Evolutionary conservation across 2,797 vertebrate species (phyloP).

Genomic region (Crocidura indochinensis): DNA sequence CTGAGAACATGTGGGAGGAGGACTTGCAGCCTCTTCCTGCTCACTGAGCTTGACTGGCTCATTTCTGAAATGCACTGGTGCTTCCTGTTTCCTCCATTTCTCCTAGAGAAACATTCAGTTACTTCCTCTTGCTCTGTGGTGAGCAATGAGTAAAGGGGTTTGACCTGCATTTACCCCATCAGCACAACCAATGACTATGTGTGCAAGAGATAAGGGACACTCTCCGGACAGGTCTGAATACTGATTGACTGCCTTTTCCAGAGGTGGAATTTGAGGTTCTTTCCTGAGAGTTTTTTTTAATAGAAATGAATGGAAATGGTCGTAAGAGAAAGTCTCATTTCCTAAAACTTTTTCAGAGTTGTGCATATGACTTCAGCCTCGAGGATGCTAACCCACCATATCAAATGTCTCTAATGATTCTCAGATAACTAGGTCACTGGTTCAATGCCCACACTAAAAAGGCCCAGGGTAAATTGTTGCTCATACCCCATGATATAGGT

Average conservation of each 20-base stretch:
- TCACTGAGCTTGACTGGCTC: not conserved
- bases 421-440: too few species aligned
- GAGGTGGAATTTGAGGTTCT: not conserved
- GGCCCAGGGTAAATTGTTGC: too few species aligned
- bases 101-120: not conserved
- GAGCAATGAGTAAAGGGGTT: not conserved
- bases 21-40: not conserved
- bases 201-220: not conserved
- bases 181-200: not conserved
- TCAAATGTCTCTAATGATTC: not conserved
- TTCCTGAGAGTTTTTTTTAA: not conserved
- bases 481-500: too few species aligned
- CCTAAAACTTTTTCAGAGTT: not conserved
- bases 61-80: not conserved
- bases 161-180: not conserved
- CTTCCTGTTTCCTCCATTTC: not conserved
- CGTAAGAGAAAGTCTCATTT: not conserved
- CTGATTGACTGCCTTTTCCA: not conserved
- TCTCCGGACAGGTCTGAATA: not conserved
- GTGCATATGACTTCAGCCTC: accelerated
- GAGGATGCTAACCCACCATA: not conserved
- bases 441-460: too few species aligned
- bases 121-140: not conserved
- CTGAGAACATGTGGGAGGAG: not conserved
- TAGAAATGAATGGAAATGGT: not conserved